Conservation (phyloP, 2,113 vertebrate species). For the Rhinichthys klamathensis region DNA sequence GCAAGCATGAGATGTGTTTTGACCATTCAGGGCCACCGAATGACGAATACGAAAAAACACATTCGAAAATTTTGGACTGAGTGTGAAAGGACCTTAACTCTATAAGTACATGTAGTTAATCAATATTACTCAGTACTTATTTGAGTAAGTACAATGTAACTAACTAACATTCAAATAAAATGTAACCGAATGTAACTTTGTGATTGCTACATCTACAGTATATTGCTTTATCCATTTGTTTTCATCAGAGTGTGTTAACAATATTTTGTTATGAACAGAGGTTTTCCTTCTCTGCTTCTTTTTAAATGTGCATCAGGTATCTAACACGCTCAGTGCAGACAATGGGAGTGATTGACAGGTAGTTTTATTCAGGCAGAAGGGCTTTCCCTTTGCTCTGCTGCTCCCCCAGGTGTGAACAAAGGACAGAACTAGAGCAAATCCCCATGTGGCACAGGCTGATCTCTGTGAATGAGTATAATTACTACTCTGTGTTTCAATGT, state of each 20-base stretch:
- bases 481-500: constrained; percentile 24
- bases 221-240: neutral
- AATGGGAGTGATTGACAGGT: constrained; percentile 24
- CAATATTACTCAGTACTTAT: too few species aligned
- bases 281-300: neutral
- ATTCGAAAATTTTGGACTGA: too few species aligned
- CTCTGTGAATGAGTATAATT: constrained; percentile 19
- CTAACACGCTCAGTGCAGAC: constrained; percentile 1
- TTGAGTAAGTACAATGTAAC: too few species aligned
- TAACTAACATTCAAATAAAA: too few species aligned
- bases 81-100: too few species aligned
- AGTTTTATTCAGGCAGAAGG: constrained; percentile 15
- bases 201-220: neutral
- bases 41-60: too few species aligned
- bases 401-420: constrained; percentile 19
- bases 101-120: too few species aligned
- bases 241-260: neutral
- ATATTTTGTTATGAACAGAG: constrained; percentile 10
- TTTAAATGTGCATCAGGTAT: neutral
- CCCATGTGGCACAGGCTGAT: constrained; percentile 11
- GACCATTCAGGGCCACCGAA: too few species aligned
- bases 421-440: constrained; percentile 14
- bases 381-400: constrained; percentile 19
- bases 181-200: neutral
- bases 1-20: too few species aligned